Evolutionary conservation across 2,888 invertebrate species (phyloP).

Genomic region (Volucella bombylans): DNA sequence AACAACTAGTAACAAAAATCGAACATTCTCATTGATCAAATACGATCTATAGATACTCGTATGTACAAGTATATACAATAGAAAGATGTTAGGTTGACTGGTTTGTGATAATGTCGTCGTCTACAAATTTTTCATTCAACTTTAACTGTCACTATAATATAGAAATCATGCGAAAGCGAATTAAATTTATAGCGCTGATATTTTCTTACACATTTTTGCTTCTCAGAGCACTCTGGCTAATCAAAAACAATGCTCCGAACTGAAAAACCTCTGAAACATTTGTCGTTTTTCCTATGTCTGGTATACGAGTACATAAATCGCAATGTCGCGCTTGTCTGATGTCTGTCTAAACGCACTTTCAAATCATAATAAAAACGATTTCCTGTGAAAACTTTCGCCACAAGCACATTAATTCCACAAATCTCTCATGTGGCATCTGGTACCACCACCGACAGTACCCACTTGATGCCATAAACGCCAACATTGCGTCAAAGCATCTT

Average conservation of each 20-base stretch:
- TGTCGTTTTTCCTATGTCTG: conserved; percentile 5
- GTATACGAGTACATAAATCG: conserved; percentile 30
- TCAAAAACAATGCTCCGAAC: not conserved
- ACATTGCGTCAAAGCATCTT: conserved; percentile 19
- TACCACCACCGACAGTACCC: conserved; percentile 11
- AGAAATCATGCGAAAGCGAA: too few species aligned
- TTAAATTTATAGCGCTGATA: too few species aligned
- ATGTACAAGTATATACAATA: too few species aligned
- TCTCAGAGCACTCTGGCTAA: not conserved
- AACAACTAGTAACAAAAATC: too few species aligned
- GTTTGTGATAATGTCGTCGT: too few species aligned
- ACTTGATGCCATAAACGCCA: conserved; percentile 36
- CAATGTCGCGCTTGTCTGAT: conserved; percentile 7
- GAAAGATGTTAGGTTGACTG: too few species aligned
- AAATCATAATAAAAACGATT: conserved; percentile 13
- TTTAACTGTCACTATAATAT: too few species aligned
- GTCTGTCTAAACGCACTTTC: conserved; percentile 14
- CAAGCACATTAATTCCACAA: conserved; percentile 35
- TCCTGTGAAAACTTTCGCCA: conserved; percentile 28
- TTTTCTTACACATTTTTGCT: too few species aligned
- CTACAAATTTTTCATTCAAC: too few species aligned
- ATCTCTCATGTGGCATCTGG: conserved; percentile 36
- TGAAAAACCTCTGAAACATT: not conserved
- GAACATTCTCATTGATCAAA: too few species aligned
- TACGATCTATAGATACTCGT: too few species aligned